Conservation (phyloP, 2,113 vertebrate species). For the Gopherus evgoodei region DNA sequence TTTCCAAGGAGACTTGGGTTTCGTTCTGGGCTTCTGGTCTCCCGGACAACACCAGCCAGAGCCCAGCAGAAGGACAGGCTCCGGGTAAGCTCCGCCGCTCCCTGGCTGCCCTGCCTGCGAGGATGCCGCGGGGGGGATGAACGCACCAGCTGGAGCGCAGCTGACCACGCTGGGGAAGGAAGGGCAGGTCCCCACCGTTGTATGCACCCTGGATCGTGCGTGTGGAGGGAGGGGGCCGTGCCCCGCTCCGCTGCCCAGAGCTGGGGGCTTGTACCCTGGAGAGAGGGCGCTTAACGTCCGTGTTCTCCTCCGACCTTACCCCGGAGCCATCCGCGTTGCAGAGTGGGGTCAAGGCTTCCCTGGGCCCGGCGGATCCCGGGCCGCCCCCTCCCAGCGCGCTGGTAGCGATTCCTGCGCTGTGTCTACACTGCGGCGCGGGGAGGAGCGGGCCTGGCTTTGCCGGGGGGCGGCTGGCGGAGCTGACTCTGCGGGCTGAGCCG, state of each 20-base stretch:
- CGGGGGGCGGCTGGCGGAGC: too few relatives aligned
- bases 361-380: background rate
- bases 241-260: too few relatives aligned
- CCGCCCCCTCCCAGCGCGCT: background rate
- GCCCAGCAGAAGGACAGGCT: slow-evolving; percentile 70
- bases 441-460: background rate
- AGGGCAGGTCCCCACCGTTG: too few relatives aligned
- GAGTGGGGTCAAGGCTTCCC: too few relatives aligned
- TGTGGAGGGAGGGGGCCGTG: too few relatives aligned
- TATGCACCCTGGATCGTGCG: too few relatives aligned
- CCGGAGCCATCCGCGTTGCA: background rate
- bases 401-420: background rate
- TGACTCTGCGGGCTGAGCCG: too few relatives aligned
- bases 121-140: too few relatives aligned
- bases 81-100: slow-evolving; percentile 71
- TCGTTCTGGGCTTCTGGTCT: slow-evolving; percentile 84
- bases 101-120: background rate
- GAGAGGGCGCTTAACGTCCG: background rate
- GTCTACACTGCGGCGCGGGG: background rate
- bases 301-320: background rate
- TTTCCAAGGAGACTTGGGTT: slow-evolving; percentile 92
- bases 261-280: background rate
- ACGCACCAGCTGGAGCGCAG: too few relatives aligned
- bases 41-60: slow-evolving; percentile 72
- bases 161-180: too few relatives aligned